These are phyloP conservation scores for Schlechtendalia chinensis DNA, from an alignment of 1,140 invertebrate genomes.

Conservation along the genomic window DNA sequence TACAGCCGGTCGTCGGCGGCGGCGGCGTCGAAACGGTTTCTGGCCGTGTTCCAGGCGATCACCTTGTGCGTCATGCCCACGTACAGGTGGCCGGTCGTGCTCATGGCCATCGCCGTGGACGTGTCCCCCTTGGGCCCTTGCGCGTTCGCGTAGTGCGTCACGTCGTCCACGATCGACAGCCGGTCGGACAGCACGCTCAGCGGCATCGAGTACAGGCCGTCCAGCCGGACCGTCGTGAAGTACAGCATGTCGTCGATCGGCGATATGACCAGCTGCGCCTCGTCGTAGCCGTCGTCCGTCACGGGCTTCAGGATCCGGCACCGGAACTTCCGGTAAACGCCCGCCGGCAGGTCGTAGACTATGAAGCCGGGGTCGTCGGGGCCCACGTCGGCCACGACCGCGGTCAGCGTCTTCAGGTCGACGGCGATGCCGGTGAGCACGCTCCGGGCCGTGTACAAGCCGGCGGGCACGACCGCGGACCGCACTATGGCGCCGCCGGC, in stretches of 20 bases:
- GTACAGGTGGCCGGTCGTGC: not conserved
- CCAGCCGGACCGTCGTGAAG: constrained; percentile 7
- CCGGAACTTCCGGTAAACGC: not conserved
- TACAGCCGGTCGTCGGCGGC: not conserved
- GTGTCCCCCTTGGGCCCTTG: constrained; percentile 12
- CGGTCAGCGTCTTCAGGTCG: constrained; percentile 16
- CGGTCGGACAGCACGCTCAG: constrained; percentile 3
- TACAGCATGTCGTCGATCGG: constrained; percentile 30
- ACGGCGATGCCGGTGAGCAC: constrained; percentile 17
- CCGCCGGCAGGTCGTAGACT: not conserved
- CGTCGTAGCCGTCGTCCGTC: not conserved
- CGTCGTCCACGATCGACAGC: not conserved
- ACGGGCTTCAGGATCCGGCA: not conserved
- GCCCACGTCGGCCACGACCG: constrained; percentile 13
- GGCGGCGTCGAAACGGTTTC: not conserved
- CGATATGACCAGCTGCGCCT: constrained; percentile 11
- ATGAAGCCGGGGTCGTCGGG: constrained; percentile 19
- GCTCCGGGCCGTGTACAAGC: not conserved
- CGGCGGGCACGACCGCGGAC: not conserved
- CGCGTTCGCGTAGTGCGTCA: constrained; percentile 9
- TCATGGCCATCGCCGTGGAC: constrained; percentile 7
- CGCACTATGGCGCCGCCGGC: not conserved
- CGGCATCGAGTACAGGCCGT: constrained; percentile 25
- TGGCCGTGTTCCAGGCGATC: constrained; percentile 16
- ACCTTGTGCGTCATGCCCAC: not conserved